Evolutionary conservation across 2,113 vertebrate species (phyloP).

Genomic region (Strigops habroptila): DNA sequence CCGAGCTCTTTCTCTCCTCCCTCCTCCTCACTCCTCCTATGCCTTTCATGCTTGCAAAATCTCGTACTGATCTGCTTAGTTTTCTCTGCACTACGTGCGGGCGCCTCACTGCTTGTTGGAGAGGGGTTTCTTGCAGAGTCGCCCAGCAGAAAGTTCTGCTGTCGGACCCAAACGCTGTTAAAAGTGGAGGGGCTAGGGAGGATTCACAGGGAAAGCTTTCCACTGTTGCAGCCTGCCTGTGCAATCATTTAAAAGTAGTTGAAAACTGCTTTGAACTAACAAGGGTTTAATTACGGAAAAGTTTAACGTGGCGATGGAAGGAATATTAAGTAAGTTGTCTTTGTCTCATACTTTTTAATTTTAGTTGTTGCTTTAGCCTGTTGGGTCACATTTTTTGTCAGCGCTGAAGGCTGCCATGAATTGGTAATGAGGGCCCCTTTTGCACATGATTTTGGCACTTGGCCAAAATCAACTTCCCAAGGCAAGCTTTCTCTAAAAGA

Average conservation of each 20-base stretch:
- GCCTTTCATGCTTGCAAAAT: conserved; percentile 57
- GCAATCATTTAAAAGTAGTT: conserved; percentile 73
- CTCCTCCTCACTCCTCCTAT: conserved; percentile 44
- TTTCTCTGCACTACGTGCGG: background rate
- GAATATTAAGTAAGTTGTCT: conserved; percentile 83
- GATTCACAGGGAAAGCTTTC: conserved; percentile 65
- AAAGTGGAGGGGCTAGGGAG: conserved; percentile 56
- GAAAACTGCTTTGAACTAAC: conserved; percentile 74
- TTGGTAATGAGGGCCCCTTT: conserved; percentile 82
- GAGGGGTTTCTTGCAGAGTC: conserved; percentile 2
- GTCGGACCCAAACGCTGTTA: conserved; percentile 52
- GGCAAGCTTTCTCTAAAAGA: conserved; percentile 80
- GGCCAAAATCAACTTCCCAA: conserved; percentile 87
- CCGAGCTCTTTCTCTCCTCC: conserved; percentile 46
- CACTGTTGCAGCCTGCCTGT: conserved; percentile 71
- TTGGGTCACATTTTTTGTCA: conserved; percentile 86
- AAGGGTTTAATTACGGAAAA: conserved; percentile 80
- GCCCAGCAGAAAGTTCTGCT: conserved; percentile 56
- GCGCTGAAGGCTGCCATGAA: conserved; percentile 83
- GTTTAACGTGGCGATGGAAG: conserved; percentile 78
- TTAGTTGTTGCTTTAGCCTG: conserved; percentile 82
- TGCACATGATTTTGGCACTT: conserved; percentile 82
- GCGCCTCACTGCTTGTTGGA: background rate
- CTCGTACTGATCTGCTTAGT: conserved; percentile 4
- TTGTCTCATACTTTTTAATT: conserved; percentile 83